Percentiles rank a stretch among this genome's conserved stretches.
phyloP scores from a whole-genome alignment of 2,888 invertebrate genomes.

The Diaperis boleti region DNA sequence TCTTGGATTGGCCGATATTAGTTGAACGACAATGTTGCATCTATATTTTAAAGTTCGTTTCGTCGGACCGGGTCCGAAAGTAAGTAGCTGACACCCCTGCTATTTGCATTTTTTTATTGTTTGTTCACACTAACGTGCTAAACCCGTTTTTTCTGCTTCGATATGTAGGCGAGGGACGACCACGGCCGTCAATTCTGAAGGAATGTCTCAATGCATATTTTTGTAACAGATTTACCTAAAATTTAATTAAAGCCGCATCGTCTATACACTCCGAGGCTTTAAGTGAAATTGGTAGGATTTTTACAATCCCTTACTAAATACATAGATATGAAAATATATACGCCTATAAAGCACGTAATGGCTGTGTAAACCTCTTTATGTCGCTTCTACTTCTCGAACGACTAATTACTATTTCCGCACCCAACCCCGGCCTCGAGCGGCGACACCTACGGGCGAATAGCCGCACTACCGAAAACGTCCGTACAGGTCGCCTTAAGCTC shows the following conservation, averaged over 20 bases:
- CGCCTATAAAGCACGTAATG: background rate
- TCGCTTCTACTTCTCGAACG: constrained; percentile 7
- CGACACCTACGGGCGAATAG: background rate
- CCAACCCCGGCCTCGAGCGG: background rate
- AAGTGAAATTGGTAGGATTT: background rate
- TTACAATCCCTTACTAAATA: constrained; percentile 1
- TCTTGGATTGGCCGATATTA: constrained; percentile 47
- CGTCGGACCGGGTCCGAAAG: background rate
- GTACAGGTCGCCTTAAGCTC: too few species aligned
- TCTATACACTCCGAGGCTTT: background rate
- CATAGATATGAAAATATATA: constrained; percentile 7
- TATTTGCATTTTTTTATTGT: too few species aligned
- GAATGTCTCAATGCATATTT: too few species aligned
- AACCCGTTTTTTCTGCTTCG: background rate
- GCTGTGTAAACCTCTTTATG: constrained; percentile 8
- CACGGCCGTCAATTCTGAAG: too few species aligned
- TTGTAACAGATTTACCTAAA: too few species aligned
- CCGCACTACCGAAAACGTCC: too few species aligned
- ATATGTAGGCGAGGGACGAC: too few species aligned
- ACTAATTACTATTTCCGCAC: constrained; percentile 7
- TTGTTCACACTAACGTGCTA: background rate
- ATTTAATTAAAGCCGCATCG: too few species aligned
- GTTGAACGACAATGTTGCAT: constrained; percentile 31
- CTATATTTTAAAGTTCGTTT: background rate
- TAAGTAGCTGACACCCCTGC: background rate